Evolutionary conservation across 2,113 vertebrate genomes (phyloP).

Genomic region (Laticauda colubrina): DNA sequence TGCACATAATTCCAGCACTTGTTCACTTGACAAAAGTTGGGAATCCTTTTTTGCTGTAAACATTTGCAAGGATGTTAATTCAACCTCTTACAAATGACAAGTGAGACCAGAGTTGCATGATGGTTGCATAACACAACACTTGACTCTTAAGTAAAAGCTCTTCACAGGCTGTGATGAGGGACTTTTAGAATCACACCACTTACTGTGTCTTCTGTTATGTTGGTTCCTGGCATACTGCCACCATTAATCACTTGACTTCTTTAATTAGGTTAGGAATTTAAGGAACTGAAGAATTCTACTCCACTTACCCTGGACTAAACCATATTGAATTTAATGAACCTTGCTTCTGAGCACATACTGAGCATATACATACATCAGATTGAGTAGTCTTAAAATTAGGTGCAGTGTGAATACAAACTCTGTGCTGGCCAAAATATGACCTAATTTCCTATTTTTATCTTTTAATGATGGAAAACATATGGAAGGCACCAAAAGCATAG

Average conservation of each 20-base stretch:
- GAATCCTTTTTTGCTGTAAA: not conserved
- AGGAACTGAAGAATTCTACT: not conserved
- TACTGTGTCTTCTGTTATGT: not conserved
- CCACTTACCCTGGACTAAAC: not conserved
- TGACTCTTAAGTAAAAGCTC: not conserved
- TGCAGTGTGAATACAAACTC: not conserved
- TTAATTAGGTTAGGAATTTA: not conserved
- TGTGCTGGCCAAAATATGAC: not conserved
- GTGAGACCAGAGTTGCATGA: not conserved
- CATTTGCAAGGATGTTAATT: not conserved
- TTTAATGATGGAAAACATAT: not conserved
- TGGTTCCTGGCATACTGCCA: not conserved
- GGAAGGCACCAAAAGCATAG: not conserved
- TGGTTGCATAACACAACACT: not conserved
- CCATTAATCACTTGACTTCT: not conserved
- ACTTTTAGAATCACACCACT: not conserved
- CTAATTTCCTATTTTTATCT: not conserved
- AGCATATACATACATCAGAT: not conserved
- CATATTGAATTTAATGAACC: not conserved
- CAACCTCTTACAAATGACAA: not conserved
- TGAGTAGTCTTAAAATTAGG: not conserved
- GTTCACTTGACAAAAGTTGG: not conserved
- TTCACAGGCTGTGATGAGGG: not conserved
- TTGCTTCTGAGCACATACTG: not conserved
- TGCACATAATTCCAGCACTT: not conserved